Evolutionary conservation across 2,797 vertebrate species (phyloP).

Genomic region (Falco columbarius): DNA sequence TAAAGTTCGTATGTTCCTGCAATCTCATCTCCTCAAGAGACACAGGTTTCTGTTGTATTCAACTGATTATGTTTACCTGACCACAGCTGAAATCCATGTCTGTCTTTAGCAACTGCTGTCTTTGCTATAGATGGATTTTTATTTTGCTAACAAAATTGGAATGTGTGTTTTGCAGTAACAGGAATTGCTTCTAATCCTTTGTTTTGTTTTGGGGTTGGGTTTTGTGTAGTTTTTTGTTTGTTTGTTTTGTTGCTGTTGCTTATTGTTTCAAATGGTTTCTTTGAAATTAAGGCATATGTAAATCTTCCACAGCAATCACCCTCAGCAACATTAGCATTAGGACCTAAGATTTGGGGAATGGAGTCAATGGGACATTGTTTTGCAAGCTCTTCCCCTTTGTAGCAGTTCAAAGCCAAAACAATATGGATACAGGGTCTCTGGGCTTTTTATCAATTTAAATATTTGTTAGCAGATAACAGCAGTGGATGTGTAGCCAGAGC

Average conservation of each 20-base stretch:
- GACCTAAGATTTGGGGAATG: not conserved
- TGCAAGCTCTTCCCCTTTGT: not conserved
- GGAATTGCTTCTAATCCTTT: not conserved
- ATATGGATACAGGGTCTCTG: not conserved
- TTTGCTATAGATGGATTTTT: not conserved
- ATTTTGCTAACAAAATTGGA: not conserved
- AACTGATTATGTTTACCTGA: conserved; percentile 5
- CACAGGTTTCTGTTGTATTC: not conserved
- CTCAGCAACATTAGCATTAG: not conserved
- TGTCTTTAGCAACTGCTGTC: not conserved
- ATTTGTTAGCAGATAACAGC: not conserved
- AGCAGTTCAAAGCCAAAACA: not conserved
- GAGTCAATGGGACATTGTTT: not conserved
- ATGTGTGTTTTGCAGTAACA: not conserved
- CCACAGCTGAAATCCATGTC: not conserved
- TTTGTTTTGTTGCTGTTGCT: not conserved
- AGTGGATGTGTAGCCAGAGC: not conserved
- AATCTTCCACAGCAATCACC: not conserved
- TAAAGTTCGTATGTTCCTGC: conserved; percentile 14
- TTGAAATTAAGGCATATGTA: not conserved
- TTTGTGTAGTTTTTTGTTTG: not conserved
- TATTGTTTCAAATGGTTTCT: not conserved
- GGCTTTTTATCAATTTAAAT: not conserved
- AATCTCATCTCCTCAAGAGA: conserved; percentile 5
- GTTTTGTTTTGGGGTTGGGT: no score